phyloP scores from a whole-genome alignment of 2,797 vertebrate species.

The Sebastes steindachneri region DNA sequence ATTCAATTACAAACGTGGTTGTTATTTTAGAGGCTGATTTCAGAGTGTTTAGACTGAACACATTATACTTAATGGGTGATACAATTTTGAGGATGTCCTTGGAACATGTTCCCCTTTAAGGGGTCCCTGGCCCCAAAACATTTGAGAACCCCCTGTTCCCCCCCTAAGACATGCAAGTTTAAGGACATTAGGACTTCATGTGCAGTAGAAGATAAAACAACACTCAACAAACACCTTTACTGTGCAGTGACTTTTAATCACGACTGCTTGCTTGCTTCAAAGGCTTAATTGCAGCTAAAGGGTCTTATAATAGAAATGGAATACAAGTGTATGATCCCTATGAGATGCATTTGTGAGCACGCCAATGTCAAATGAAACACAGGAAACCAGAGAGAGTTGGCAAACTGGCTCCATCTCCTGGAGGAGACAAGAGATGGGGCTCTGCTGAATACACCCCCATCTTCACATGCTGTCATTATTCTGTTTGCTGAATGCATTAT shows the following conservation, averaged over 20 bases:
- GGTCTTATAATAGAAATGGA: conserved; percentile 26
- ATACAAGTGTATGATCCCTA: conserved; percentile 11
- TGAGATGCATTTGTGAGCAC: conserved; percentile 30
- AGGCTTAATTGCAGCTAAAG: conserved; percentile 42
- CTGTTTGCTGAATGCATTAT: background rate
- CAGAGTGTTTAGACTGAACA: background rate
- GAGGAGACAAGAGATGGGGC: conserved; percentile 33
- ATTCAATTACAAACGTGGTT: background rate
- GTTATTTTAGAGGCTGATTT: background rate
- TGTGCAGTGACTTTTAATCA: conserved; percentile 29
- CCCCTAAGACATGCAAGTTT: background rate
- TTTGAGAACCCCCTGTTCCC: background rate
- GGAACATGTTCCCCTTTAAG: too few relatives aligned
- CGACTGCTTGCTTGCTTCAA: conserved; percentile 8
- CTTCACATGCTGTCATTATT: background rate
- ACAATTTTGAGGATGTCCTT: too few relatives aligned
- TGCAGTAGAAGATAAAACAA: background rate
- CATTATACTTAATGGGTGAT: too few relatives aligned
- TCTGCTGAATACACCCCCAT: conserved; percentile 3
- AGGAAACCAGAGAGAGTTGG: conserved; percentile 23
- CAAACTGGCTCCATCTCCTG: conserved; percentile 64
- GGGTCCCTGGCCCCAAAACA: too few relatives aligned
- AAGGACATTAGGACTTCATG: background rate
- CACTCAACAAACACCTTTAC: conserved; percentile 1
- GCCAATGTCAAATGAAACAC: conserved; percentile 53